Evolutionary conservation across 2,797 vertebrate species (phyloP), one percentile per base, ranked within the genome.

Genomic region (Lacerta agilis): DNA sequence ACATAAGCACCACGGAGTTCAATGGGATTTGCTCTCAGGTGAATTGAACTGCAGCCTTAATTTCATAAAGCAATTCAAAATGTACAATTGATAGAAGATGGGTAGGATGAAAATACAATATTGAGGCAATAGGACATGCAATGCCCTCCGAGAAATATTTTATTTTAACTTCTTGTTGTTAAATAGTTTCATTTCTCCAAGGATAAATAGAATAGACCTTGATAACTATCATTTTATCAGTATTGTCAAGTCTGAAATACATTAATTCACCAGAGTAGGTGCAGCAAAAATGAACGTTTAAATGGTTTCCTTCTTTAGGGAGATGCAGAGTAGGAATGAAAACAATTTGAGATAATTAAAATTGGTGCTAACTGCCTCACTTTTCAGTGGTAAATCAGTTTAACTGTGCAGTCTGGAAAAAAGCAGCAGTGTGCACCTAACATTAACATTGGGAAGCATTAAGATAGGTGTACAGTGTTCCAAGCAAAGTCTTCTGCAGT

Each of bases 101-200:
- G 55, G 8, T 58, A 67, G 49, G 66, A 64, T 71, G 71, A 81
- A 67, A 45, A 25, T 20, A 41, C 9, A 64, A 3, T 79, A 66
- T 27, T 66, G 33, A 82, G 41, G 27, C 20, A 10, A 45, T 13
- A n/a, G 29, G 10, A 7, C 2, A 66, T 67, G 66, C 43, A 13
- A 58, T 55, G 43, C 43, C 41, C n/a, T 49, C 41, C 36, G 36
- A 49, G 6, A 61, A 55, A 72, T 29, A 86, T 83, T 80, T 87
- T 38, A 3, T 82, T 64, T 91, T 8, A 72, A 0, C 25, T 66
- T 58, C 4, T 66, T 36, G 18, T 79, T 87, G 76, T 85, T 84
- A 87, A 87, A 76, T 73, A 55, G 71, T 81, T 87, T 69, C 58
- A 43, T 87, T 87, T 85, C 89, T 90, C 78, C 79, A 23, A 80